Conservation (phyloP, 2,888 invertebrate genomes). For the Resseliella maxima region DNA sequence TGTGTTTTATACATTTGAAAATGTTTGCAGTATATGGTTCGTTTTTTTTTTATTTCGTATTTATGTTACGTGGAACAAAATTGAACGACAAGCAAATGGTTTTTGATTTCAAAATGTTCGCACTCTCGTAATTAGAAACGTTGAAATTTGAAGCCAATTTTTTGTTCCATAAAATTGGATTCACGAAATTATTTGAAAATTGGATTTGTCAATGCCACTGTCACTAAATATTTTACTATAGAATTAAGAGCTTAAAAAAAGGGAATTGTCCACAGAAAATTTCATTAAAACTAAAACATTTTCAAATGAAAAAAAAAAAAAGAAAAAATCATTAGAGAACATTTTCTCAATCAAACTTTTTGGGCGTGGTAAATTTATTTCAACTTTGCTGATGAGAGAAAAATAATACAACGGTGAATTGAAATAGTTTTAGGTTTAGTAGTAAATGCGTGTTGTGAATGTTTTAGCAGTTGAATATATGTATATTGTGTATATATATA, state of each 20-base stretch:
- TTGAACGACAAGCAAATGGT: neutral
- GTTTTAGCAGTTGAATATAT: neutral
- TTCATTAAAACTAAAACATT: too few species aligned
- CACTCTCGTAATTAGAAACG: neutral
- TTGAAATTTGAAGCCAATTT: conserved; percentile 28
- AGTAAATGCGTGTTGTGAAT: neutral
- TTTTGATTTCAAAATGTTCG: conserved; percentile 3
- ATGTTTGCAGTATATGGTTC: neutral
- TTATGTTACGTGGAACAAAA: neutral
- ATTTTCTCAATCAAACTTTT: neutral
- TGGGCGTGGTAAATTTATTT: neutral
- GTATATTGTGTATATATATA: neutral
- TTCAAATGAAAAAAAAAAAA: neutral
- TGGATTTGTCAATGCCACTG: neutral
- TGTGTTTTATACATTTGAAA: neutral
- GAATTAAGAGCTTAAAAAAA: too few species aligned
- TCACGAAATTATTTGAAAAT: too few species aligned
- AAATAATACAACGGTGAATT: neutral
- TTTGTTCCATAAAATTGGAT: too few species aligned
- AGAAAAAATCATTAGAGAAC: neutral
- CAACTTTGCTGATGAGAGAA: neutral
- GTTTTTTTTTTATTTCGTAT: neutral
- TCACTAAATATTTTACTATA: neutral
- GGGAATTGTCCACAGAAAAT: too few species aligned
- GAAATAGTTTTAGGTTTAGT: neutral